Conservation (phyloP, 2,888 invertebrate species). For the Lepidonotus clava region DNA sequence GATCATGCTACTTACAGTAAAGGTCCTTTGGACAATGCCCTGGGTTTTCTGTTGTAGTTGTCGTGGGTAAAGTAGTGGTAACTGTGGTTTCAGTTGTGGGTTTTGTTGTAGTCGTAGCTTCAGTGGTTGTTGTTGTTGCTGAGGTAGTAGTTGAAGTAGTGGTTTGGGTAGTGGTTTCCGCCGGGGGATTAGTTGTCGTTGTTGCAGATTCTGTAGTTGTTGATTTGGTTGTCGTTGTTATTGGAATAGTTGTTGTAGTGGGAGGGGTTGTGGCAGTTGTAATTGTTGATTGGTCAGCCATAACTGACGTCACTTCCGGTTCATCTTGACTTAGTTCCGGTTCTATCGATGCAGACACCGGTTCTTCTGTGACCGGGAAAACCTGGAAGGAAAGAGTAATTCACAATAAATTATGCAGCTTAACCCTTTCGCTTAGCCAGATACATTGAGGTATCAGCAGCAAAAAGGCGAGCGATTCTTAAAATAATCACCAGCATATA, state of each 20-base stretch:
- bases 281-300: neutral
- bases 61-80: neutral
- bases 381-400: too few relatives aligned
- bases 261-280: too few relatives aligned
- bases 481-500: too few relatives aligned
- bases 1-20: neutral
- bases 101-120: neutral
- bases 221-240: neutral
- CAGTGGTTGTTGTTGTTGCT: neutral
- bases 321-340: neutral
- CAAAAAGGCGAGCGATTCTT: too few relatives aligned
- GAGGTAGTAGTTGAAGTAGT: neutral
- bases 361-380: neutral
- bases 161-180: neutral
- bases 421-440: too few relatives aligned
- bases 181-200: neutral
- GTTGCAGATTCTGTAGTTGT: neutral
- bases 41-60: neutral
- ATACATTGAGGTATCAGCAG: too few relatives aligned
- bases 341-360: neutral
- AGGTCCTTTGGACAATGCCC: neutral
- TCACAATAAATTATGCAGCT: too few relatives aligned
- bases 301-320: neutral
- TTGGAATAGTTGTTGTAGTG: too few relatives aligned
- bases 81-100: too few relatives aligned